phyloP scores from a whole-genome alignment of 2,797 vertebrate genomes.

The Eulemur rubriventer region DNA sequence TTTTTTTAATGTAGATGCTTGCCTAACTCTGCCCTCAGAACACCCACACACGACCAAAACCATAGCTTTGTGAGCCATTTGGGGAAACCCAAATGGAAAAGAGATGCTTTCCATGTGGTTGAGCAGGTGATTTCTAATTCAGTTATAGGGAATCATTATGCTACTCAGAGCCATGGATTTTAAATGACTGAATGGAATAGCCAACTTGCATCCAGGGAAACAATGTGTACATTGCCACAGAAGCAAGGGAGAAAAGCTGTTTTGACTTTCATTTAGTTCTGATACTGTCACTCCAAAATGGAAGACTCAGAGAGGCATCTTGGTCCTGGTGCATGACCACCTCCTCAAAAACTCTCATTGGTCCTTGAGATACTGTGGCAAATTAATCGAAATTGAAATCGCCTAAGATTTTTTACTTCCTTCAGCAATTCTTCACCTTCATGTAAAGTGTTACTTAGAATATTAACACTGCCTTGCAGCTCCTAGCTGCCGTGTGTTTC shows the following conservation, averaged over 20 bases:
- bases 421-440: constrained; percentile 60
- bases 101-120: neutral
- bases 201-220: neutral
- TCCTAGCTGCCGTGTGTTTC: neutral
- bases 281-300: neutral
- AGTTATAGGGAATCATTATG: neutral
- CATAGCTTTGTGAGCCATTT: constrained; percentile 43
- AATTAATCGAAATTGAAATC: constrained; percentile 68
- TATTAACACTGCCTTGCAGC: constrained; percentile 48
- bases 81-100: constrained; percentile 46
- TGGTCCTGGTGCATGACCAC: neutral
- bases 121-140: constrained; percentile 49
- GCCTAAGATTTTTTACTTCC: constrained; percentile 47
- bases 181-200: neutral
- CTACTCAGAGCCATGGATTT: neutral
- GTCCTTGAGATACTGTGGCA: constrained; percentile 25
- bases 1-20: constrained; percentile 38
- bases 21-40: constrained; percentile 21
- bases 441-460: constrained; percentile 54
- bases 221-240: neutral
- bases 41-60: constrained; percentile 42
- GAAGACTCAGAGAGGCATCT: neutral
- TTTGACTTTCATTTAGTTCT: neutral
- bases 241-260: neutral
- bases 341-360: constrained; percentile 27